Percentiles rank a stretch among this genome's conserved stretches.
phyloP scores from a whole-genome alignment of 2,797 vertebrate genomes.

The Xenentodon cancila region DNA sequence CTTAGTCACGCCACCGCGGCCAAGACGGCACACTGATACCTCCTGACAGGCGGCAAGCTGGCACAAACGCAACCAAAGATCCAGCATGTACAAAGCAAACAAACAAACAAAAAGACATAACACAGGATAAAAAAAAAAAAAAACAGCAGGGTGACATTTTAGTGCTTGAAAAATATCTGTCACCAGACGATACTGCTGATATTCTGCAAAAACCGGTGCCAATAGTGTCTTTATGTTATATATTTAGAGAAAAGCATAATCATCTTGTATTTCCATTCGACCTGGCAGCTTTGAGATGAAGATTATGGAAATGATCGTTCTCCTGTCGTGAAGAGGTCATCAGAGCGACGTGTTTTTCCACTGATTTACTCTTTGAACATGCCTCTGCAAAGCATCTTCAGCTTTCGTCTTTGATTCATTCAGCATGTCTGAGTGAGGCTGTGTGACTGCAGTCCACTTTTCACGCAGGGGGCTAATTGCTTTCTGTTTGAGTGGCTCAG shows the following conservation, averaged over 20 bases:
- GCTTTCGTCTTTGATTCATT: slow-evolving; percentile 18
- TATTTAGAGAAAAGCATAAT: too few relatives aligned
- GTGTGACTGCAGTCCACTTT: slow-evolving; percentile 54
- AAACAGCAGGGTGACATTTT: slow-evolving; percentile 12
- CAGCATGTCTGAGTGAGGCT: slow-evolving; percentile 19
- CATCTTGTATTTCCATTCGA: too few relatives aligned
- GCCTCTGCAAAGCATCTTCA: slow-evolving; percentile 13
- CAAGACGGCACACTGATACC: slow-evolving; percentile 48
- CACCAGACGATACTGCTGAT: background rate
- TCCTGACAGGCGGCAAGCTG: slow-evolving; percentile 65
- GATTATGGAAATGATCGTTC: too few relatives aligned
- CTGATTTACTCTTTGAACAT: slow-evolving; percentile 14
- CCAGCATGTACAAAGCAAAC: slow-evolving; percentile 5
- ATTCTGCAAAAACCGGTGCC: too few relatives aligned
- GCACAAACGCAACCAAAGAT: slow-evolving; percentile 51
- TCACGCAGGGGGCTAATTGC: slow-evolving; percentile 60
- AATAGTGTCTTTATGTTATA: too few relatives aligned
- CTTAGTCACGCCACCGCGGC: slow-evolving; percentile 63
- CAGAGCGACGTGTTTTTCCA: background rate
- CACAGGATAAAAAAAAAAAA: background rate
- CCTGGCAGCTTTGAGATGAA: background rate
- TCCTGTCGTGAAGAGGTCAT: background rate
- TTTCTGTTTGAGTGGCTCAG: slow-evolving; percentile 51
- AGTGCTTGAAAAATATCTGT: slow-evolving; percentile 15
- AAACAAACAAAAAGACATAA: background rate